A percentile compares a stretch with the other conserved stretches of the same genome.
Conservation (phyloP, 1,140 invertebrate species). For the Pemphigus obesinymphae region DNA sequence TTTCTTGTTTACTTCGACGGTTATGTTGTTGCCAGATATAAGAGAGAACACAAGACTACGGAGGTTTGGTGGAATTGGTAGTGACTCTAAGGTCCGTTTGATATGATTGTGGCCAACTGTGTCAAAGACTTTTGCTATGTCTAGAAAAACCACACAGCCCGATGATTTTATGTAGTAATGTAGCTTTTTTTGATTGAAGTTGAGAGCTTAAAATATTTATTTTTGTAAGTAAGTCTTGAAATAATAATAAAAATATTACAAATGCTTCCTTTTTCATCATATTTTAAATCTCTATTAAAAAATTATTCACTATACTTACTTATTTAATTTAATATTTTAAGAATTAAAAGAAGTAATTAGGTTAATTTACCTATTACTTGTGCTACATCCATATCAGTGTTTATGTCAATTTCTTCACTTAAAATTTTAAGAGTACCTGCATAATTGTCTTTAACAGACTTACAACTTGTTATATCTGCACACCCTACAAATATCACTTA, state of each 20-base stretch:
- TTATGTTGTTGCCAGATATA: not conserved
- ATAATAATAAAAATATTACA: not conserved
- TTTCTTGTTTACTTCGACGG: not conserved
- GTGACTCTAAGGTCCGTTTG: not conserved
- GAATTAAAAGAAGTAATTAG: not conserved
- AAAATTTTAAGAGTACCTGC: not conserved
- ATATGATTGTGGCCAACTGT: not conserved
- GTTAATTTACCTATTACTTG: not conserved
- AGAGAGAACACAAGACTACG: not conserved
- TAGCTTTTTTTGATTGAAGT: not conserved
- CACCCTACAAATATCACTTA: not conserved
- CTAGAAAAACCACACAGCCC: not conserved
- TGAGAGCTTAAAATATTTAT: not conserved
- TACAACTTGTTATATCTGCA: not conserved
- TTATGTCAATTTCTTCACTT: not conserved
- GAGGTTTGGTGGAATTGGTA: not conserved
- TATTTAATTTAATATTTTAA: not conserved
- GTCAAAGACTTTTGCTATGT: not conserved
- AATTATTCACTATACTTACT: not conserved
- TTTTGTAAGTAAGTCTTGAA: not conserved
- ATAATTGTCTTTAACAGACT: not conserved
- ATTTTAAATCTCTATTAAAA: not conserved
- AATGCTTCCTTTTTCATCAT: not conserved
- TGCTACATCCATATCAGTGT: not conserved
- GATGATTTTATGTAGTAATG: not conserved